phyloP scores from a whole-genome alignment of 2,888 invertebrate genomes.

The Acrobasis suavella region DNA sequence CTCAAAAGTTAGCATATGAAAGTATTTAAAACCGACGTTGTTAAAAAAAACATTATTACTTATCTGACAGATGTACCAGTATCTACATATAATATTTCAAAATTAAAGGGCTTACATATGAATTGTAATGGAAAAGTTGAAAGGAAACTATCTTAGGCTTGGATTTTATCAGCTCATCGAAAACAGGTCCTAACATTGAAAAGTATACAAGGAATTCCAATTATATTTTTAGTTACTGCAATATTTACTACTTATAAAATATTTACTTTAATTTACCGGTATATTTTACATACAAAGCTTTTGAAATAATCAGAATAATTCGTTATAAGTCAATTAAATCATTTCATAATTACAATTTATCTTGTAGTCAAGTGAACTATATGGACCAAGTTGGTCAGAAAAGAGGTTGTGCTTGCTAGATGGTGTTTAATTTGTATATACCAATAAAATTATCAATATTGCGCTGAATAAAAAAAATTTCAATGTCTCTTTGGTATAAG shows the following conservation, averaged over 20 bases:
- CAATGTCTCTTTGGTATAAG: not conserved
- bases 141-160: too few species aligned
- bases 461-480: not conserved
- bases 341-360: slow-evolving; percentile 35
- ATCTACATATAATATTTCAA: too few species aligned
- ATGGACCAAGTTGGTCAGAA: slow-evolving; percentile 38
- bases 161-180: too few species aligned
- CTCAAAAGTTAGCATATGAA: too few species aligned
- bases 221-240: too few species aligned
- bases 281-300: slow-evolving; percentile 1
- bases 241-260: not conserved
- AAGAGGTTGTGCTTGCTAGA: slow-evolving; percentile 53
- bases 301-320: slow-evolving; percentile 20
- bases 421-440: slow-evolving; percentile 50
- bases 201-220: too few species aligned
- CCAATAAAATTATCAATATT: slow-evolving; percentile 33
- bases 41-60: too few species aligned
- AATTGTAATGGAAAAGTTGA: too few species aligned
- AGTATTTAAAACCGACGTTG: too few species aligned
- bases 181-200: too few species aligned
- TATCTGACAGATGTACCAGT: too few species aligned
- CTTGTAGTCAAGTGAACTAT: slow-evolving; percentile 35
- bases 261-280: not conserved
- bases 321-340: slow-evolving; percentile 47
- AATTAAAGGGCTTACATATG: too few species aligned